A percentile compares a stretch with the other conserved stretches of the same genome.
Conservation (phyloP, 2,888 invertebrate species). For the Andrena minutula region DNA sequence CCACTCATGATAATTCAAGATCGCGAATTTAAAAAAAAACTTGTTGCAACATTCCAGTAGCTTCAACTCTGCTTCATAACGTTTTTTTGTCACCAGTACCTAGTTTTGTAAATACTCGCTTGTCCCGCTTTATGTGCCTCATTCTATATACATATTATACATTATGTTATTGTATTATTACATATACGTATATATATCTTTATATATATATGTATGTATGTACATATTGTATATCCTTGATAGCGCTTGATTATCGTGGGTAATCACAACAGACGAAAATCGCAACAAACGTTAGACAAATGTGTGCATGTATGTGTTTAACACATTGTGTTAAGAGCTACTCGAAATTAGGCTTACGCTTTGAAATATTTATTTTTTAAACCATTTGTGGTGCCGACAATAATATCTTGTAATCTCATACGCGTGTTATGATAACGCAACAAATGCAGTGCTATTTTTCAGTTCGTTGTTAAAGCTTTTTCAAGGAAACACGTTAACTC, state of each 20-base stretch:
- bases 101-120: not conserved
- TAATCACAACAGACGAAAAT: constrained; percentile 24
- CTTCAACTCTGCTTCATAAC: not conserved
- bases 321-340: constrained; percentile 17
- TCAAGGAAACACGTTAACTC: constrained; percentile 43
- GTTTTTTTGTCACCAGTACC: not conserved
- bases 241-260: constrained; percentile 43
- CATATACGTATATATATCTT: constrained; percentile 44
- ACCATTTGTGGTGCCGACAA: constrained; percentile 63
- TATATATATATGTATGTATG: constrained; percentile 49
- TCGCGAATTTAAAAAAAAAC: not conserved
- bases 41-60: not conserved
- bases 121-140: not conserved
- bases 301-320: not conserved
- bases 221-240: constrained; percentile 46
- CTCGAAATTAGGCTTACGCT: constrained; percentile 42
- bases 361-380: constrained; percentile 52
- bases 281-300: constrained; percentile 4
- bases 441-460: constrained; percentile 38
- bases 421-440: constrained; percentile 65
- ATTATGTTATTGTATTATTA: constrained; percentile 42
- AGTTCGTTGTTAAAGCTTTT: constrained; percentile 20
- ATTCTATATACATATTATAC: constrained; percentile 8
- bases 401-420: constrained; percentile 64
- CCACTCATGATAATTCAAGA: not conserved